phyloP scores from a whole-genome alignment of 2,888 invertebrate species.

The Bembecia ichneumoniformis region DNA sequence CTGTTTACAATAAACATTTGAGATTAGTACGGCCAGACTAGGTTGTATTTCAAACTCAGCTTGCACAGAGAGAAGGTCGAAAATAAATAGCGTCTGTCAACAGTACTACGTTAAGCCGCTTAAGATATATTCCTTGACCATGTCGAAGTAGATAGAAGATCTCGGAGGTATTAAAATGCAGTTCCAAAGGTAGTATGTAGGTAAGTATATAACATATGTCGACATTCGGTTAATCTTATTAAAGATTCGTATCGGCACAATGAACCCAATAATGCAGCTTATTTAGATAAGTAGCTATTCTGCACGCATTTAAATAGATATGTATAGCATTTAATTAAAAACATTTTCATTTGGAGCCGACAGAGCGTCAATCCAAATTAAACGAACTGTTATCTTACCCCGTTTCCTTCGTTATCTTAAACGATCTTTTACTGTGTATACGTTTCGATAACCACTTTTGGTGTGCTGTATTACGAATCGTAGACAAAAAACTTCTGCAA shows the following conservation, averaged over 20 bases:
- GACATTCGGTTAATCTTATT: slow-evolving; percentile 11
- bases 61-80: slow-evolving; percentile 6
- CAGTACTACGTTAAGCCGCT: slow-evolving; percentile 4
- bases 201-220: not conserved
- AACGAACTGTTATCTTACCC: slow-evolving; percentile 25
- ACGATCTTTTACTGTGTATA: not conserved
- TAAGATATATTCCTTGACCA: slow-evolving; percentile 3
- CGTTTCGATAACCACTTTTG: not conserved
- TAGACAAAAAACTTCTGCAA: too few relatives aligned
- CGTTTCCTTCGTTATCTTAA: slow-evolving; percentile 10
- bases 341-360: slow-evolving; percentile 23
- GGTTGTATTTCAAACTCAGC: not conserved
- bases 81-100: slow-evolving; percentile 6
- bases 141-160: slow-evolving; percentile 2
- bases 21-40: not conserved
- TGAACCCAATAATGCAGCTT: slow-evolving; percentile 19
- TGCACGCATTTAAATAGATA: slow-evolving; percentile 16
- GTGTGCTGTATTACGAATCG: not conserved
- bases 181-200: not conserved
- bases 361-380: slow-evolving; percentile 18
- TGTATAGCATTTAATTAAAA: slow-evolving; percentile 19
- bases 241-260: slow-evolving; percentile 17
- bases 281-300: slow-evolving; percentile 13
- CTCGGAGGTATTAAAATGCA: slow-evolving; percentile 2
- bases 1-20: slow-evolving; percentile 7